Conservation (phyloP, 1,140 invertebrate species). For the Drosophila parvula region DNA sequence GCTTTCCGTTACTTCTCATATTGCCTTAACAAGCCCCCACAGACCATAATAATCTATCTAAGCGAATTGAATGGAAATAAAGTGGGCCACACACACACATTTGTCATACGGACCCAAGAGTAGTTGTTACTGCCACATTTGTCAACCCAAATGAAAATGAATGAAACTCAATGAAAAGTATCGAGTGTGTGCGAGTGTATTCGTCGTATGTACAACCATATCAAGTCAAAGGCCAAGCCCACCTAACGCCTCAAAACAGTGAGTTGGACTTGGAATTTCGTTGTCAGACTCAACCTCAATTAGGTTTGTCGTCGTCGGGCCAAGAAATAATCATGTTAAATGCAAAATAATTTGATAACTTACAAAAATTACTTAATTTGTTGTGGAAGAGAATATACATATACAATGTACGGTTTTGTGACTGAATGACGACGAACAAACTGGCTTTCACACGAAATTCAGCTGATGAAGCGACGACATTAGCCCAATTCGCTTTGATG, state of each 20-base stretch:
- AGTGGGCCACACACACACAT: slow-evolving; percentile 68
- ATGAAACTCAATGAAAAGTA: slow-evolving; percentile 67
- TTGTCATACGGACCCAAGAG: slow-evolving; percentile 13
- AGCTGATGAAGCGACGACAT: slow-evolving; percentile 61
- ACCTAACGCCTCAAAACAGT: slow-evolving; percentile 36
- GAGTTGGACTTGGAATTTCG: slow-evolving; percentile 40
- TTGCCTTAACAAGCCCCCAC: slow-evolving; percentile 35
- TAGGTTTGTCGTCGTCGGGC: slow-evolving; percentile 37
- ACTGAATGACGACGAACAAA: not conserved
- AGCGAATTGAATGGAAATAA: slow-evolving; percentile 75
- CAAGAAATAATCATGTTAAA: slow-evolving; percentile 52
- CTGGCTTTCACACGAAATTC: slow-evolving; percentile 65
- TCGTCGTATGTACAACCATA: slow-evolving; percentile 26
- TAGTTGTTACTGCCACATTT: slow-evolving; percentile 63
- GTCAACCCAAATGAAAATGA: slow-evolving; percentile 79
- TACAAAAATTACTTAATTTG: slow-evolving; percentile 72
- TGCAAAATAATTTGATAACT: slow-evolving; percentile 70
- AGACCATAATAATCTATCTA: slow-evolving; percentile 45
- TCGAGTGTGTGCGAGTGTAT: slow-evolving; percentile 40
- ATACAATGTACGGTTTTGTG: too few species aligned
- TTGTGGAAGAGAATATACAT: slow-evolving; percentile 32
- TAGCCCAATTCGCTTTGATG: slow-evolving; percentile 75
- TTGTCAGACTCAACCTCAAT: slow-evolving; percentile 46
- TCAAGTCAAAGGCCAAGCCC: slow-evolving; percentile 54
- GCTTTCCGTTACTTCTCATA: slow-evolving; percentile 44